Evolutionary conservation across 1,140 invertebrate species (phyloP).

Genomic region (Drosophila funebris): DNA sequence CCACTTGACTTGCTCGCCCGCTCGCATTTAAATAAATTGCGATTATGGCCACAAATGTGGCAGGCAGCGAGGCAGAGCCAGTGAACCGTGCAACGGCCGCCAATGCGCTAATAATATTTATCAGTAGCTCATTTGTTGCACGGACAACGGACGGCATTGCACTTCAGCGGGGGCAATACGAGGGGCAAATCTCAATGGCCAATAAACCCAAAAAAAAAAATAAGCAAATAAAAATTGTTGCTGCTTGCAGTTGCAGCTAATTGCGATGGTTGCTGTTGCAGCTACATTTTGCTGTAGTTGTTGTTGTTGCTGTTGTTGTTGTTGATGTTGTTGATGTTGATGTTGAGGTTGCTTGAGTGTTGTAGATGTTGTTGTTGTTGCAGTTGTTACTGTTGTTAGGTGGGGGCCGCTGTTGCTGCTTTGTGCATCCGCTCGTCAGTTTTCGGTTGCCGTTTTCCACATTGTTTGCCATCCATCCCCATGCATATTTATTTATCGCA

Average conservation of each 20-base stretch:
- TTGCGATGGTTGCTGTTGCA: slow-evolving; percentile 35
- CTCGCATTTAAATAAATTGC: slow-evolving; percentile 79
- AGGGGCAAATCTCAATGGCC: slow-evolving; percentile 39
- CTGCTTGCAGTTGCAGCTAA: slow-evolving; percentile 44
- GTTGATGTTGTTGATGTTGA: slow-evolving; percentile 40
- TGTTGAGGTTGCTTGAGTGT: slow-evolving; percentile 38
- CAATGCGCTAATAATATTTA: slow-evolving; percentile 80
- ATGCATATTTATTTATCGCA: slow-evolving; percentile 82
- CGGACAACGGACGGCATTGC: slow-evolving; percentile 36
- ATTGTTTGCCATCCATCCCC: slow-evolving; percentile 63
- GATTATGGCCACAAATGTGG: slow-evolving; percentile 79
- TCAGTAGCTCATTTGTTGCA: slow-evolving; percentile 80
- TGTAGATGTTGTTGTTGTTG: slow-evolving; percentile 38
- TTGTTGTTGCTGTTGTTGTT: slow-evolving; percentile 31
- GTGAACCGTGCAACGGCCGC: slow-evolving; percentile 40
- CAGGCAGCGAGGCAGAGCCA: slow-evolving; percentile 47
- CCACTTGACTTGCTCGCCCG: slow-evolving; percentile 34
- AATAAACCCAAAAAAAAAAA: slow-evolving; percentile 61
- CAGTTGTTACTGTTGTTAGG: slow-evolving; percentile 44
- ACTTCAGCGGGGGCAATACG: neutral
- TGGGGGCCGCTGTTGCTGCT: slow-evolving; percentile 22
- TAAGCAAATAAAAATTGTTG: slow-evolving; percentile 55
- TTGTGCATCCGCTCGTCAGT: slow-evolving; percentile 76
- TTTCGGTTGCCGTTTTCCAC: slow-evolving; percentile 60
- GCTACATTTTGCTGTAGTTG: neutral